Evolutionary conservation across 1,140 invertebrate species (phyloP).

Genomic region (Colletes gigas): DNA sequence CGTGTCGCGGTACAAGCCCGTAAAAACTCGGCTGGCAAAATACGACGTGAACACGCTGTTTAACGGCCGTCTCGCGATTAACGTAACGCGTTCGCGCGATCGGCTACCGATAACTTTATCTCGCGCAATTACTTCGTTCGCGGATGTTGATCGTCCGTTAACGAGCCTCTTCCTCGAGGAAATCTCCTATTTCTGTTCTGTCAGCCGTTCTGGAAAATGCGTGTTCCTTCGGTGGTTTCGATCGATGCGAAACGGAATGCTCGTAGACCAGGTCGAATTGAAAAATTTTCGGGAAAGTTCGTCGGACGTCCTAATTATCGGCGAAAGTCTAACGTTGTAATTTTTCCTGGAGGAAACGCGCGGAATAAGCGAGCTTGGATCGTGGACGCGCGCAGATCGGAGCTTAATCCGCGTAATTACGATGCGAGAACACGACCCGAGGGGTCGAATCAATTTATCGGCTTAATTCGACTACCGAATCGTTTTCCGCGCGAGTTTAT

Average conservation of each 20-base stretch:
- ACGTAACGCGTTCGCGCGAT: conserved; percentile 72
- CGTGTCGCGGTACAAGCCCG: conserved; percentile 50
- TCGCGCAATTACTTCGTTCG: conserved; percentile 72
- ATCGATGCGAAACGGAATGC: too few species aligned
- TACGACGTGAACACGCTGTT: conserved; percentile 45
- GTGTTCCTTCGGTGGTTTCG: background rate
- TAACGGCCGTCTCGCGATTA: conserved; percentile 66
- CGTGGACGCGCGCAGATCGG: background rate
- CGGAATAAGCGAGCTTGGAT: background rate
- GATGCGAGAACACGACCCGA: conserved; percentile 53
- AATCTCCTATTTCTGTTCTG: background rate
- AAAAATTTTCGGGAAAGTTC: too few species aligned
- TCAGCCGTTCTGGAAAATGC: background rate
- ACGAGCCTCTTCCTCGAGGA: conserved; percentile 74
- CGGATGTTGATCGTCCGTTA: conserved; percentile 77
- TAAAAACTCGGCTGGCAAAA: conserved; percentile 53
- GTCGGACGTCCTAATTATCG: background rate
- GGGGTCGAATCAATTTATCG: conserved; percentile 56
- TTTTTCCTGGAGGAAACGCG: conserved; percentile 15
- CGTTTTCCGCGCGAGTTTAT: conserved; percentile 45
- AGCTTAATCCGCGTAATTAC: conserved; percentile 53
- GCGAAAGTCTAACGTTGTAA: background rate
- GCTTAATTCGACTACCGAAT: conserved; percentile 53
- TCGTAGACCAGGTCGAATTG: too few species aligned
- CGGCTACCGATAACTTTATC: conserved; percentile 68